Percentiles rank a stretch among this genome's conserved stretches.
Evolutionary conservation across 2,888 invertebrate species (phyloP).

Genomic region (Nasonia oneida): DNA sequence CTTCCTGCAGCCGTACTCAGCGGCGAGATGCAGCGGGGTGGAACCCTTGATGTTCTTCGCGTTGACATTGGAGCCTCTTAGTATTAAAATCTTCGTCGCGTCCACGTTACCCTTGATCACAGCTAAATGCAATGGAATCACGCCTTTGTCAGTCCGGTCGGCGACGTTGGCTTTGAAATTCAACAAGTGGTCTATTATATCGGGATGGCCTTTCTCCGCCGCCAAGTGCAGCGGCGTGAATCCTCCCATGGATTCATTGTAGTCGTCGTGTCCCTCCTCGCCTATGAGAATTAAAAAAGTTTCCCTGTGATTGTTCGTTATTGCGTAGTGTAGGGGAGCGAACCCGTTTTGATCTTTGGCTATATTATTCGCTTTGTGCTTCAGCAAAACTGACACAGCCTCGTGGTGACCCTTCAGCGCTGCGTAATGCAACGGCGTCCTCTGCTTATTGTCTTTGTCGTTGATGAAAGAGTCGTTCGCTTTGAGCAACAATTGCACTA

Average conservation of each 20-base stretch:
- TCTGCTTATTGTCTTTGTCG: slow-evolving; percentile 3
- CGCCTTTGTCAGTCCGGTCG: neutral
- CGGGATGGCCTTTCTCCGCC: neutral
- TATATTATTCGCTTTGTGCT: slow-evolving; percentile 8
- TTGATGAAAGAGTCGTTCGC: slow-evolving; percentile 10
- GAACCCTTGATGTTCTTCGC: slow-evolving; percentile 2
- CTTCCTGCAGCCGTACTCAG: slow-evolving; percentile 17
- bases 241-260: slow-evolving; percentile 1
- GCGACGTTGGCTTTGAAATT: neutral
- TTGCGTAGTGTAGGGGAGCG: neutral
- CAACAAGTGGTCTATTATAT: neutral
- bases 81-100: neutral
- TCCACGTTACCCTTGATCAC: slow-evolving; percentile 6
- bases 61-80: slow-evolving; percentile 7
- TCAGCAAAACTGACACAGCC: slow-evolving; percentile 38
- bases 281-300: neutral
- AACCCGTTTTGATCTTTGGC: neutral
- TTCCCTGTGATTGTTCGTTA: neutral
- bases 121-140: slow-evolving; percentile 7
- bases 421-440: slow-evolving; percentile 42
- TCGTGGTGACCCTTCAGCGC: slow-evolving; percentile 15
- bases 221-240: slow-evolving; percentile 11
- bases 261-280: neutral
- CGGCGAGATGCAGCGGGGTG: slow-evolving; percentile 50
- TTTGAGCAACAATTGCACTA: slow-evolving; percentile 48